These are phyloP conservation scores for Holothuria scabra DNA, from an alignment of 53 echinoderm and acorn worm species.

Conservation along the genomic window DNA sequence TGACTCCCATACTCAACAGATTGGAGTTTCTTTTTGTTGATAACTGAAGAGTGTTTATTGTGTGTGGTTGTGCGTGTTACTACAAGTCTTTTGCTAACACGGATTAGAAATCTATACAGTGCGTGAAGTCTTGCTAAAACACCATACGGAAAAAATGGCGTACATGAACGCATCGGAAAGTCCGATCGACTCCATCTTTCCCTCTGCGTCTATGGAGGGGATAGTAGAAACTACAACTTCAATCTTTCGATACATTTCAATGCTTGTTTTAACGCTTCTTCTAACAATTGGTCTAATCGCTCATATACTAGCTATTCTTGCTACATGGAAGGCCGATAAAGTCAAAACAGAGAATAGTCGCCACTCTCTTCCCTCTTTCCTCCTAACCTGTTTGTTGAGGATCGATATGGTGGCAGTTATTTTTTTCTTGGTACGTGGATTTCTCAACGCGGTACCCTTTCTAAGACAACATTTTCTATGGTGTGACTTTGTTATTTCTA, in stretches of 20 bases:
- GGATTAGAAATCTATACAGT: too few species aligned
- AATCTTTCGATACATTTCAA: not conserved
- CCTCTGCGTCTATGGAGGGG: too few species aligned
- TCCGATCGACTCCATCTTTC: too few species aligned
- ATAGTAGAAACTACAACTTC: too few species aligned
- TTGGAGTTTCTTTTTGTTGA: too few species aligned
- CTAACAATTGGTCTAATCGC: constrained; percentile 3
- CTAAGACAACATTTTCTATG: not conserved
- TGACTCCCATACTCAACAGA: too few species aligned
- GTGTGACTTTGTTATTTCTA: not conserved
- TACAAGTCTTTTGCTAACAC: too few species aligned
- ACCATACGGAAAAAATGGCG: too few species aligned
- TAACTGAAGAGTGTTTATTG: too few species aligned
- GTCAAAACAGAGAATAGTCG: not conserved
- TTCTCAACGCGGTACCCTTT: not conserved
- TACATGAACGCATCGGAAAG: too few species aligned
- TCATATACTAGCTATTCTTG: constrained; percentile 34
- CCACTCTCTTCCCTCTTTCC: constrained; percentile 5
- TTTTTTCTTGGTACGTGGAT: not conserved
- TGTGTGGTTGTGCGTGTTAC: too few species aligned
- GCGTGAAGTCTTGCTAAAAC: too few species aligned
- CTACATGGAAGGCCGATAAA: constrained; percentile 17
- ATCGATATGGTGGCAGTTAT: constrained; percentile 23
- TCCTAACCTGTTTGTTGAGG: constrained; percentile 15
- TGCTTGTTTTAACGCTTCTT: not conserved